phyloP scores from a whole-genome alignment of 1,140 invertebrate species.

The Diorhabda carinulata region DNA sequence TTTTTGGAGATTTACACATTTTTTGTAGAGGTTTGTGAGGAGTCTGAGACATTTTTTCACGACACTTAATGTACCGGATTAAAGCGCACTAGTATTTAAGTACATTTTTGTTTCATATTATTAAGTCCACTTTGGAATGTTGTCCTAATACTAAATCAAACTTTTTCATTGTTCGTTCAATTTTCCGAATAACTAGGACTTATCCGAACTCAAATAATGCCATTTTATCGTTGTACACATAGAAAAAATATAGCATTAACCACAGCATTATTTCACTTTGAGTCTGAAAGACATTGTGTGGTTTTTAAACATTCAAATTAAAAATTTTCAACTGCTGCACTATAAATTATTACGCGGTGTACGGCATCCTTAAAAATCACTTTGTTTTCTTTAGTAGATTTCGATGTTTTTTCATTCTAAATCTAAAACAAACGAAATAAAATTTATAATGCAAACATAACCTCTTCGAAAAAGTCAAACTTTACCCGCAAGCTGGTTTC shows the following conservation, averaged over 20 bases:
- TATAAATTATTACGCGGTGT: not conserved
- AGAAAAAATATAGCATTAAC: slow-evolving; percentile 17
- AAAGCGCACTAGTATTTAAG: slow-evolving; percentile 30
- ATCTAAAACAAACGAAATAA: slow-evolving; percentile 38
- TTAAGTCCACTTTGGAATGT: slow-evolving; percentile 31
- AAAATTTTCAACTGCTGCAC: slow-evolving; percentile 8
- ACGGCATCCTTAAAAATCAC: not conserved
- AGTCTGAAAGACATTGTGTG: slow-evolving; percentile 23
- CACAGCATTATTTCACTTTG: slow-evolving; percentile 31
- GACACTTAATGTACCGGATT: slow-evolving; percentile 29
- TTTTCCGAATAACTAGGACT: slow-evolving; percentile 12
- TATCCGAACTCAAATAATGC: slow-evolving; percentile 48
- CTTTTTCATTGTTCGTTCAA: slow-evolving; percentile 11
- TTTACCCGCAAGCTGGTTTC: slow-evolving; percentile 6
- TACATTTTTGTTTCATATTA: slow-evolving; percentile 21
- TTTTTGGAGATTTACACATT: slow-evolving; percentile 49
- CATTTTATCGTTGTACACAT: slow-evolving; percentile 41
- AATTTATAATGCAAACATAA: slow-evolving; percentile 42
- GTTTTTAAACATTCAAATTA: slow-evolving; percentile 12
- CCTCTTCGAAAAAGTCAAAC: slow-evolving; percentile 32
- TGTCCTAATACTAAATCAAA: slow-evolving; percentile 16
- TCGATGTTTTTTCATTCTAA: slow-evolving; percentile 10
- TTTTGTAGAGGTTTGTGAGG: slow-evolving; percentile 42
- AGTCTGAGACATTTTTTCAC: slow-evolving; percentile 46
- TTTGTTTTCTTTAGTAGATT: not conserved